These are phyloP conservation scores for Fistularia tabacaria DNA, from an alignment of 2,797 vertebrate genomes.

Conservation along the genomic window DNA sequence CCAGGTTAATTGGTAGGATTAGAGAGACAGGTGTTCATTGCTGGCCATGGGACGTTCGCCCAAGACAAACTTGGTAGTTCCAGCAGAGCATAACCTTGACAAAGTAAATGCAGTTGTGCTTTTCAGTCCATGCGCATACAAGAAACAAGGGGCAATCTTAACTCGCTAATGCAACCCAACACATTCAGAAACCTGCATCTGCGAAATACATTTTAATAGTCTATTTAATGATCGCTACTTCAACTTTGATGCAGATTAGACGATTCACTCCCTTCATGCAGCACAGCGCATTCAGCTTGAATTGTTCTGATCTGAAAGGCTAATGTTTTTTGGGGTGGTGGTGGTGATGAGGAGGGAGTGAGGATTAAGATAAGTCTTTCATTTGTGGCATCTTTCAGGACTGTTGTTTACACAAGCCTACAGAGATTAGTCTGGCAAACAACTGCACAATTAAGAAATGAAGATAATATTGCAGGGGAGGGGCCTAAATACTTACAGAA, in stretches of 20 bases:
- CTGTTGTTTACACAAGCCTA: conserved; percentile 58
- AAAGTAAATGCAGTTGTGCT: conserved; percentile 50
- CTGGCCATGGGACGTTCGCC: conserved; percentile 49
- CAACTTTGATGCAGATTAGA: conserved; percentile 12
- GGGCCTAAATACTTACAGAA: conserved; percentile 39
- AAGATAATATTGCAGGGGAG: conserved; percentile 50
- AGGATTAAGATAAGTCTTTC: conserved; percentile 68
- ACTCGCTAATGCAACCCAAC: conserved; percentile 15
- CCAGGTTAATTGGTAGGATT: conserved; percentile 74
- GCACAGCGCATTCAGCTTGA: conserved; percentile 26
- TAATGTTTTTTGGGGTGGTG: conserved; percentile 48
- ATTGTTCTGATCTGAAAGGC: conserved; percentile 54
- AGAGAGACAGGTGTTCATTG: conserved; percentile 68
- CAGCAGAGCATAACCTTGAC: conserved; percentile 44
- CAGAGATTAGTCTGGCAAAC: conserved; percentile 58
- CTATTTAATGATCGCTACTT: conserved; percentile 31
- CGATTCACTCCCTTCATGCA: conserved; percentile 6
- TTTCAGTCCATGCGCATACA: conserved; percentile 15
- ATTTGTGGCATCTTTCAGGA: conserved; percentile 62
- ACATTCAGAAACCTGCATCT: conserved; percentile 9
- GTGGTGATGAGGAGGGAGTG: conserved; percentile 22
- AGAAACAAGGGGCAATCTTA: conserved; percentile 30
- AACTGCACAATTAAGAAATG: conserved; percentile 58
- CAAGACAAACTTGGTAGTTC: conserved; percentile 56
- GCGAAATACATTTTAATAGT: conserved; percentile 18